Evolutionary conservation across 2,888 invertebrate species (phyloP).

Genomic region (Yponomeuta evonymella): DNA sequence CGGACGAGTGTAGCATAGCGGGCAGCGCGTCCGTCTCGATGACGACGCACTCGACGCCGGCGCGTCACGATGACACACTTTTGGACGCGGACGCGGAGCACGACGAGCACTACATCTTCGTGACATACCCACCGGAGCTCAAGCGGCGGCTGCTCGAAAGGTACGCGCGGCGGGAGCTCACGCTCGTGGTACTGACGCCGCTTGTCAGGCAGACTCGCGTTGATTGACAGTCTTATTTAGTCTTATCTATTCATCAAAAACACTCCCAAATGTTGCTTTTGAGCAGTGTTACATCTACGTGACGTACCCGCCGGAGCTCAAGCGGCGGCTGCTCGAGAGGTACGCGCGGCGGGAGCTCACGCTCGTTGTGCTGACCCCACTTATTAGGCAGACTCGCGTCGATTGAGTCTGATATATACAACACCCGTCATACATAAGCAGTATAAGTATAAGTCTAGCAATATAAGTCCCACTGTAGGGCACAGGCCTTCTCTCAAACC

Average conservation of each 20-base stretch:
- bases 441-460: no score
- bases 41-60: constrained; percentile 80
- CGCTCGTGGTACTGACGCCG: constrained; percentile 56
- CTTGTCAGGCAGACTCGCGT: constrained; percentile 49
- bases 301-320: constrained; percentile 90
- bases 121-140: constrained; percentile 90
- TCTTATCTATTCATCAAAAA: no score
- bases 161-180: constrained; percentile 70
- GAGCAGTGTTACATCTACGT: constrained; percentile 81
- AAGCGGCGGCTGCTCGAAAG: constrained; percentile 89
- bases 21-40: constrained; percentile 80
- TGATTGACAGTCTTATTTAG: not conserved
- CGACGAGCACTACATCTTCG: constrained; percentile 90
- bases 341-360: constrained; percentile 65
- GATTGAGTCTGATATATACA: constrained; percentile 30
- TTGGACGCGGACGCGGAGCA: constrained; percentile 70
- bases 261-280: no score
- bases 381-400: constrained; percentile 29
- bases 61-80: constrained; percentile 64
- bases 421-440: no score
- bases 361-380: constrained; percentile 36
- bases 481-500: no score
- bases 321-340: constrained; percentile 88
- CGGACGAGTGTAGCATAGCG: constrained; percentile 81
- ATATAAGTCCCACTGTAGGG: no score